phyloP scores from a whole-genome alignment of 2,113 vertebrate species.

The Osmerus eperlanus region DNA sequence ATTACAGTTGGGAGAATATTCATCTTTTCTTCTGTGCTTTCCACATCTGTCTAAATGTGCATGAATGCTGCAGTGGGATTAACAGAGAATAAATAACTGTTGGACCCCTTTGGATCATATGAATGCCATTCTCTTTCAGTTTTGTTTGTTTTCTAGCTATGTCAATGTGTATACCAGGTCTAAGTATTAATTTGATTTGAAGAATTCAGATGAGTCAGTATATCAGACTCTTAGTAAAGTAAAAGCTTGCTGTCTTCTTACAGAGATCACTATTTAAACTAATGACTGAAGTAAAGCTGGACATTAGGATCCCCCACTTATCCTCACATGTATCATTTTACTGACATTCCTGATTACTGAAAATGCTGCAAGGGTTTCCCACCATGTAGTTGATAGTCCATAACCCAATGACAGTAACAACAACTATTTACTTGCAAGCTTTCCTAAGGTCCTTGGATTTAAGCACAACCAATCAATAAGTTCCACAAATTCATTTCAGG shows the following conservation, averaged over 20 bases:
- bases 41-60: slow-evolving; percentile 46
- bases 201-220: neutral
- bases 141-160: neutral
- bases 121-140: neutral
- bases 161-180: neutral
- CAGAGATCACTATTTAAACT: neutral
- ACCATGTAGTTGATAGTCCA: neutral
- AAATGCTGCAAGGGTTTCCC: neutral
- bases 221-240: too few relatives aligned
- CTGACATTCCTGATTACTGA: neutral
- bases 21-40: slow-evolving; percentile 30
- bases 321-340: neutral
- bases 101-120: neutral
- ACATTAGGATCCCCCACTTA: neutral
- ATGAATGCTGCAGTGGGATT: slow-evolving; percentile 38
- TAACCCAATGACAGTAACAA: neutral
- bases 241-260: neutral
- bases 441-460: neutral
- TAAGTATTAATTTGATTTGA: neutral
- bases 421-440: neutral
- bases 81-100: slow-evolving; percentile 1
- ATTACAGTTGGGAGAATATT: slow-evolving; percentile 62
- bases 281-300: neutral
- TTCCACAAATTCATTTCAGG: neutral
- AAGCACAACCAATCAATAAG: neutral